Base-by-base conservation (phyloP, 37 sponge, comb jelly and placozoan genomes). In the Hexactinellida sp. region DNA sequence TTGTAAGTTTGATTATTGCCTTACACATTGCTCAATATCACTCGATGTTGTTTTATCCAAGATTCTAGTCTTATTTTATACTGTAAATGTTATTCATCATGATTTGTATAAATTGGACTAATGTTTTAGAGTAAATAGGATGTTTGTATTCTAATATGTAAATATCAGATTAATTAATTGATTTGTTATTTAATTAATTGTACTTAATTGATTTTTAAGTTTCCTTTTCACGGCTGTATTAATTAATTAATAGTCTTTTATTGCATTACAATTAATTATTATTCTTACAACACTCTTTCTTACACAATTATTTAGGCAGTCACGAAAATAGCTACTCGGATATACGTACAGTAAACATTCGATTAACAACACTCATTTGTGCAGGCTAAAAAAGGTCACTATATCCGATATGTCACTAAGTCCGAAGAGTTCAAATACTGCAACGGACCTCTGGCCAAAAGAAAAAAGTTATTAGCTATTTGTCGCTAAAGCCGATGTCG, bases 21-120 rank as follows among this genome's bases (percentile, higher is more conserved):
- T 47, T 47, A 47, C 52, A 47, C 52, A 19, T 47, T 47, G 9
- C 52, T 19, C 76, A n/a, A n/a, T 25, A 63, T 63, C 76, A 28
- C 76, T 63, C 76, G 30, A 7, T 47, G 16, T 63, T 63, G 76
- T 63, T 63, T 63, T 63, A 63, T 63, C 30, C 76, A 63, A 63
- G 76, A 25, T 63, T 63, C 21, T 5, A 7, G 30, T 63, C 76
- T 63, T 63, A 63, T 63, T 63, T 63, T 63, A 63, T 63, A 63
- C 21, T 63, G 76, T 63, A 63, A 63, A 63, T 63, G 76, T 10
- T 16, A 63, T 23, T 63, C 5, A 63, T 63, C 21, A 63, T 23
- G 30, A 25, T 63, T 63, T 63, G 76, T 63, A 63, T 63, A 63
- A 47, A 25, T 63, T 63, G 76, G 30, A 28, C 76, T 25, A 63